phyloP scores from a whole-genome alignment of 2,888 invertebrate genomes.

The Drosophila quasianomalipes region DNA sequence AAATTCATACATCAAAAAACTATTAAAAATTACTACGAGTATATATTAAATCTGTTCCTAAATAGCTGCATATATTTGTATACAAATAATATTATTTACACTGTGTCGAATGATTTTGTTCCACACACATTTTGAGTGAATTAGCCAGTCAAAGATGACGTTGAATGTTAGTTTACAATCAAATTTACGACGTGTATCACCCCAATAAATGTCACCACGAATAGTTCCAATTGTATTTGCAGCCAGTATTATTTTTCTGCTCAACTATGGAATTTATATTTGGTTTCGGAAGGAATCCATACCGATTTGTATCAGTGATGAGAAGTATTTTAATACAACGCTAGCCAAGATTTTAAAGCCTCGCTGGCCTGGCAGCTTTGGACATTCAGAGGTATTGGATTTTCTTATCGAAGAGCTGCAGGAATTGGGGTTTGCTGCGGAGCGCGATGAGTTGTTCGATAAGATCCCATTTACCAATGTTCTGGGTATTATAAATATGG shows the following conservation, averaged over 20 bases:
- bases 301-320: conserved; percentile 11
- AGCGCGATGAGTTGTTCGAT: conserved; percentile 58
- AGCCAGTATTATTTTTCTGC: conserved; percentile 13
- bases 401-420: conserved; percentile 32
- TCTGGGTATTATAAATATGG: conserved; percentile 89
- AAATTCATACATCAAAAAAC: too few species aligned
- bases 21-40: too few species aligned
- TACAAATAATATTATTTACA: not conserved
- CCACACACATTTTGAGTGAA: not conserved
- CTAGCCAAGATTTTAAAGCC: conserved; percentile 35
- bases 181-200: not conserved
- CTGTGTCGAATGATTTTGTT: conserved; percentile 19
- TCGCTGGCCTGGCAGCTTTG: conserved; percentile 43
- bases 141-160: not conserved
- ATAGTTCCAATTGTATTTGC: not conserved
- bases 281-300: not conserved
- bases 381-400: conserved; percentile 38
- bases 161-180: conserved; percentile 5
- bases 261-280: not conserved
- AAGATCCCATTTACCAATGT: conserved; percentile 87
- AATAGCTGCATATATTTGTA: not conserved
- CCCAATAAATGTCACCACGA: conserved; percentile 5
- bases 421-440: conserved; percentile 35
- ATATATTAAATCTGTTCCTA: too few species aligned
- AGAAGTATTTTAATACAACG: conserved; percentile 43